phyloP scores from a whole-genome alignment of 2,888 invertebrate genomes.

The Cybosia mesomella region DNA sequence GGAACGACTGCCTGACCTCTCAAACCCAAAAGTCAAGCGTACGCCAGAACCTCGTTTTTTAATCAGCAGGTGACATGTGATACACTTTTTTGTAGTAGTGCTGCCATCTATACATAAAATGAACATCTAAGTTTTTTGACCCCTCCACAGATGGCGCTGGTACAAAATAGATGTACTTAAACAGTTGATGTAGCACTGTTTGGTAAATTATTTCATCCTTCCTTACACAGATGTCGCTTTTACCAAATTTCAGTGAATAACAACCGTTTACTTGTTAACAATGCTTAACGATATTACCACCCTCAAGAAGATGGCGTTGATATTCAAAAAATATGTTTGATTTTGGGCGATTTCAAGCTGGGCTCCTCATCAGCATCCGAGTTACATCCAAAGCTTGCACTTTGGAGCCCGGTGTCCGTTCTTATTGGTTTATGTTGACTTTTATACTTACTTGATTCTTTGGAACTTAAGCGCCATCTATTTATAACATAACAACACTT shows the following conservation, averaged over 20 bases:
- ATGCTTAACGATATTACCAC: slow-evolving; percentile 4
- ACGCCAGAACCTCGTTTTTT: no score
- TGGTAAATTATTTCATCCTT: not conserved
- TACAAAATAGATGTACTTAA: not conserved
- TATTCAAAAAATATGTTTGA: not conserved
- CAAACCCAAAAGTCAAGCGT: no score
- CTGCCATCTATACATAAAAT: slow-evolving; percentile 3
- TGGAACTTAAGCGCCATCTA: not conserved
- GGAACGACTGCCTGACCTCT: no score
- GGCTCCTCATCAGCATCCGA: no score
- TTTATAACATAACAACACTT: not conserved
- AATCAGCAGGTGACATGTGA: no score
- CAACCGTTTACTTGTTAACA: not conserved
- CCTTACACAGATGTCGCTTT: not conserved
- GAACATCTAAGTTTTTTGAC: slow-evolving; percentile 6
- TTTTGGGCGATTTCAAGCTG: not conserved
- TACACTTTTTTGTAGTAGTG: no score
- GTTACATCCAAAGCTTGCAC: no score
- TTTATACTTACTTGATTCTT: no score
- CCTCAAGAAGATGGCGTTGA: slow-evolving; percentile 43
- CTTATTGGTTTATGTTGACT: no score
- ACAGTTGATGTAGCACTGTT: no score
- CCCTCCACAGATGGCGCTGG: slow-evolving; percentile 42
- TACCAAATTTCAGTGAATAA: not conserved
- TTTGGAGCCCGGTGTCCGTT: no score